Base-by-base conservation (phyloP, 2,888 invertebrate species). In the Phyllotreta striolata region DNA sequence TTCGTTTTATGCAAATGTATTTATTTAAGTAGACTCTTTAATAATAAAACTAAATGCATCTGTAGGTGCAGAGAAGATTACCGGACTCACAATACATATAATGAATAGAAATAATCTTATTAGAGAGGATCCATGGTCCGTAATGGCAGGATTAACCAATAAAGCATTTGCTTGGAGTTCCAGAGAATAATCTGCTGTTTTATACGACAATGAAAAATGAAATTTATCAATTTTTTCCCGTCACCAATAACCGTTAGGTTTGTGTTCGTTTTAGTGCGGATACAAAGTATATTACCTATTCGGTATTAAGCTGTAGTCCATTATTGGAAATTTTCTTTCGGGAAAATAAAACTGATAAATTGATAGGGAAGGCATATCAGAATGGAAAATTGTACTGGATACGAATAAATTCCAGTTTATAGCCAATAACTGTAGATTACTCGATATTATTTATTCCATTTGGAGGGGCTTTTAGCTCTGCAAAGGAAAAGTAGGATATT, bases 181-280 rank as follows among this genome's bases (percentile, higher is more conserved):
- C 24, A 24, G n/a, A n/a, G n/a, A n/a, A n/a, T n/a, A 24, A 24
- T 24, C 24, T 24, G 24, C 4, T 3, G 24, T 24, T 24, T 24
- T 24, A 24, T 24, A 24, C 24, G 24, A 24, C 1, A 24, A 24
- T 24, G 24, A 24, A 38, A 63, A 58, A 63, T 59, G 56, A 56
- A 49, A 66, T 47, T 56, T 55, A 62, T 57, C 52, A 52, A 24
- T 44, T 10, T 7, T 59, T 58, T 59, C 59, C 55, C 62, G 1
- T 24, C 58, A 59, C 56, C 56, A 56, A 67, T 64, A 56, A 59
- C 56, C 41, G 58, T 66, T 64, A 66, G 62, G 55, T 46, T 51
- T 60, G 62, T 63, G 61, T 66, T 64, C 56, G 63, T 59, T 64
- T 61, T 64, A 52, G 41, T 57, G 47, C 43, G 43, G 39, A 55